Evolutionary conservation across 2,888 invertebrate species (phyloP).

Genomic region (Halictus quadricinctus): DNA sequence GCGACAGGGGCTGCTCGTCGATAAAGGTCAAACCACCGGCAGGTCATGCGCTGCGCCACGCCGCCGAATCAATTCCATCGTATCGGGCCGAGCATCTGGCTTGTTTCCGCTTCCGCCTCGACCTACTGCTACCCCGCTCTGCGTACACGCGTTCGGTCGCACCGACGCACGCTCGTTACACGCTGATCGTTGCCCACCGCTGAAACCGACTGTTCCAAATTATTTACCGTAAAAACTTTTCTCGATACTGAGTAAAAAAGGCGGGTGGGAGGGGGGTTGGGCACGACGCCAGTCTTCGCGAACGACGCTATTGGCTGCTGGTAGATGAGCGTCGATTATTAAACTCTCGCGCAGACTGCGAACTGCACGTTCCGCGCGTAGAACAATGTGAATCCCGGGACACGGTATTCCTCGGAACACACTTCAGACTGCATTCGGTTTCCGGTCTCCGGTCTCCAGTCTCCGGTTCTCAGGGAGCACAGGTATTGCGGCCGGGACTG

Average conservation of each 20-base stretch:
- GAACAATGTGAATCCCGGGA: slow-evolving; percentile 30
- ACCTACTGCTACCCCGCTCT: neutral
- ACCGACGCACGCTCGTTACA: neutral
- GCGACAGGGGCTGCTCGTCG: slow-evolving; percentile 19
- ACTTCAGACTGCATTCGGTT: slow-evolving; percentile 45
- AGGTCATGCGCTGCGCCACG: neutral
- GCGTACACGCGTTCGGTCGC: neutral
- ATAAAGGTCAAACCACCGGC: slow-evolving; percentile 36
- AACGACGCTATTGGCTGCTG: neutral
- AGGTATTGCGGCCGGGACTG: neutral
- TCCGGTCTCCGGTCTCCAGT: slow-evolving; percentile 27
- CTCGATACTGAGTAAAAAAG: too few species aligned
- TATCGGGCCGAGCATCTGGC: slow-evolving; percentile 30
- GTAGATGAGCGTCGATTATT: slow-evolving; percentile 23
- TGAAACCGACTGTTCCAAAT: too few species aligned
- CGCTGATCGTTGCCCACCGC: too few species aligned
- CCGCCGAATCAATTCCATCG: slow-evolving; percentile 32
- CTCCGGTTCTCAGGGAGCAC: slow-evolving; percentile 10
- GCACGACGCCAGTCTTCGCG: too few species aligned
- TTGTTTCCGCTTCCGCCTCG: slow-evolving; percentile 35
- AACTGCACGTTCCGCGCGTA: neutral
- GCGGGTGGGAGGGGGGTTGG: too few species aligned
- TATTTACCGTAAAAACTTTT: too few species aligned
- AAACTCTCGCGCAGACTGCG: slow-evolving; percentile 1
- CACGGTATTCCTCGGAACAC: slow-evolving; percentile 30